Conservation (phyloP, 2,888 invertebrate genomes). For the Troides oblongomaculatus region DNA sequence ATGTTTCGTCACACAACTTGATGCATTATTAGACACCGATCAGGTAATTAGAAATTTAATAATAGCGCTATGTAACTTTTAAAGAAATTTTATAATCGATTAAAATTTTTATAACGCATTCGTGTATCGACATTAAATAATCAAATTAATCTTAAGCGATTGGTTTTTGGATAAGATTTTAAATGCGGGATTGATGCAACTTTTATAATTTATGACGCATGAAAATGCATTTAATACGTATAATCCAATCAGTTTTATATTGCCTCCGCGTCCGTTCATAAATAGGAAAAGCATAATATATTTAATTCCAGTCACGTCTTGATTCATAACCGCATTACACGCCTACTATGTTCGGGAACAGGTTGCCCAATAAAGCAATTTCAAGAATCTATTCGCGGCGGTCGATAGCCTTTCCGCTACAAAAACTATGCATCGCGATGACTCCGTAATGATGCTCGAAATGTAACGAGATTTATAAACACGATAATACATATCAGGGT, state of each 20-base stretch:
- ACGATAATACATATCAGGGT: neutral
- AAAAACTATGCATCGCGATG: slow-evolving; percentile 64
- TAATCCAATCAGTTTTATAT: slow-evolving; percentile 34
- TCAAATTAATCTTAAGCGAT: slow-evolving; percentile 33
- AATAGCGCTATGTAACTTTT: neutral
- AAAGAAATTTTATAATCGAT: neutral
- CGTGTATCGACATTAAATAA: slow-evolving; percentile 2
- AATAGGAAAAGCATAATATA: slow-evolving; percentile 43
- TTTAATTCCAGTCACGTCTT: slow-evolving; percentile 53
- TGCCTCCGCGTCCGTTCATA: slow-evolving; percentile 33
- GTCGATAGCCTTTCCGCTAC: slow-evolving; percentile 66
- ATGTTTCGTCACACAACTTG: neutral
- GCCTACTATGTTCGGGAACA: slow-evolving; percentile 65
- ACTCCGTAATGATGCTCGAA: slow-evolving; percentile 53
- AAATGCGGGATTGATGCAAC: slow-evolving; percentile 39
- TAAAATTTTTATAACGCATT: slow-evolving; percentile 4
- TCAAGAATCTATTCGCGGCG: slow-evolving; percentile 66
- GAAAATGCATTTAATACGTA: slow-evolving; percentile 46
- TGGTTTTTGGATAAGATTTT: slow-evolving; percentile 5
- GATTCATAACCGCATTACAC: slow-evolving; percentile 62
- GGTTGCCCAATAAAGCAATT: slow-evolving; percentile 75
- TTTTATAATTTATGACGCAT: slow-evolving; percentile 45
- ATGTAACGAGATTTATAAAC: slow-evolving; percentile 20
- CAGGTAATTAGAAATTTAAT: slow-evolving; percentile 37
- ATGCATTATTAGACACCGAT: neutral